Base-by-base conservation (phyloP, 2,113 vertebrate species). In the Neomonachus schauinslandi region DNA sequence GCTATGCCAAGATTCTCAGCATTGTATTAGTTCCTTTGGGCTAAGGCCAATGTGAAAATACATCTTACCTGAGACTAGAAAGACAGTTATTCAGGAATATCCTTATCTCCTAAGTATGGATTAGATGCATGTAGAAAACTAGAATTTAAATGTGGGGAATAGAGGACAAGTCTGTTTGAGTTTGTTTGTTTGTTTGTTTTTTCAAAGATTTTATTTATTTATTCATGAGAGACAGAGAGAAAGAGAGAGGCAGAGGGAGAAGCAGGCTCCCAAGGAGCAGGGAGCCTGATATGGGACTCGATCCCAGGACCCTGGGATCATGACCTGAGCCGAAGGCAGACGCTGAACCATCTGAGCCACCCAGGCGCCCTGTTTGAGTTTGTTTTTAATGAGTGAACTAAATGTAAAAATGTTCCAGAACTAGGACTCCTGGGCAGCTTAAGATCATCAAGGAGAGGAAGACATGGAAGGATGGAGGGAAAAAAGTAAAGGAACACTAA, bases 371-470 rank as follows among this genome's bases (percentile, higher is more conserved):
- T 28, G 14, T 76, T 76, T 24, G 22, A 63, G 1, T 76, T 55
- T 77, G 11, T 84, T 94, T 89, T 91, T 79, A 83, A 55, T 51
- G 39, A 80, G n/a, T 46, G 24, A 94, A 95, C 15, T 53, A 93
- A 90, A 65, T 31, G 9, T 67, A 81, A 90, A 90, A 42, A 82
- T 33, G 31, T 65, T 92, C 13, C 67, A n/a, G 9, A 92, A 72
- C 22, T 82, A 36, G 53, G 26, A 22, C 31, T 89, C 42, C 55
- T 55, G 24, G n/a, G n/a, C 28, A 94, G 22, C 14, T 90, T 81
- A 26, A 96, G 85, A 79, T 83, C 53, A 63, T 14, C 7, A 22
- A 65, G 16, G 7, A 46, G 31, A 95, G 7, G 26, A 82, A 89
- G 16, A 33, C 22, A 9, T 24, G 2, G 31, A 74, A 85, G 36